Base-by-base conservation (phyloP, 23 tunicate genomes). In the Aplidium turbinatum region DNA sequence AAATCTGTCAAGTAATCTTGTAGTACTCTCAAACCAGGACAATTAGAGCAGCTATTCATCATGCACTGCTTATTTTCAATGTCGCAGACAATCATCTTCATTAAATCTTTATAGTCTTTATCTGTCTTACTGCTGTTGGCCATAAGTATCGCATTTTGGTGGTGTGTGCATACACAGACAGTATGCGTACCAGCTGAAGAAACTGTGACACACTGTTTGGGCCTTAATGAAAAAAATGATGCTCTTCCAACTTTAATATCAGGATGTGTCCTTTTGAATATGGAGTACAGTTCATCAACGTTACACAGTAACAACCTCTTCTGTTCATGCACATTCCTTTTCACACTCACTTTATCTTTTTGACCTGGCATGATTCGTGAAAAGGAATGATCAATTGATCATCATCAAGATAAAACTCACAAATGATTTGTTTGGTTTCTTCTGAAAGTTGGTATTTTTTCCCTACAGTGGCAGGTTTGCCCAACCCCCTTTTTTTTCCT, bases 291-390 rank as follows among this genome's bases (percentile, higher is more conserved):
- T 65, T 65, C 25, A 23, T 65, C 50, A 3, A 65, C 19, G 22
- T 65, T 65, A 11, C 50, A 35, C 3, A 65, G 28, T 6, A 65
- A 21, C 22, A 65, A 21, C 38, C 25, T 35, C 22, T 65, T 65
- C 22, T 65, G 72, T 21, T 18, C 50, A 5, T 18, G 31, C 9
- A 60, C 36, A 29, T 60, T 60, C 5, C 7, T 60, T 6, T n/a
- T 11, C 4, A 34, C 4, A 36, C 72, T 65, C 20, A 65, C 72
- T 16, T 35, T 16, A 35, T 65, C 50, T 65, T 65, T 65, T 65
- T 34, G 50, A 11, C 72, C 72, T 65, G 72, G 72, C 72, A 65
- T 65, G 22, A 35, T 35, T 65, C 72, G 20, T 16, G 25, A 7
- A 65, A 65, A 65, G 23, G 22, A 7, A 27, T 23, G 24, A n/a